Base-by-base conservation (phyloP, 2,113 vertebrate species). In the Tauraco erythrolophus region DNA sequence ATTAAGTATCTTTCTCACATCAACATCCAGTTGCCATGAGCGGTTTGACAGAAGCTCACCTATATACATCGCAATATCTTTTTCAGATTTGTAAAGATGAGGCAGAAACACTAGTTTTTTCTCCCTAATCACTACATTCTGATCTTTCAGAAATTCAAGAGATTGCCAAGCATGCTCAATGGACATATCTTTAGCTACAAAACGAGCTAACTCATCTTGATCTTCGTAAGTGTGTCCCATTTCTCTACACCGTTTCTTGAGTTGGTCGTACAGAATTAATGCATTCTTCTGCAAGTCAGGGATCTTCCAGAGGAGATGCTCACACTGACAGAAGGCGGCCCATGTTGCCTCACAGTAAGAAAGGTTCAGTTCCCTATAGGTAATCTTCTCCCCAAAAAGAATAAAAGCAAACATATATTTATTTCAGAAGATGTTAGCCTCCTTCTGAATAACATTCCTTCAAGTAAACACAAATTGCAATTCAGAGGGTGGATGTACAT, bases 181-280 rank as follows among this genome's bases (percentile, higher is more conserved):
- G 18, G 96, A 64, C 83, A 98, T 97, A 4, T 80, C 8, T 12
- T 71, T 79, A 31, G 97, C 89, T 21, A 97, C 84, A 3, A 83
- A 41, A 23, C 0, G 7, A 46, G 95, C 98, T n/a, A 99, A 96
- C 21, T 88, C 70, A 10, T 93, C 62, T 85, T 91, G 94, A 31
- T 98, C 88, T 50, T 98, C 96, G 0, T 98, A 99, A 1, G 99
- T 99, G 94, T 99, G 98, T 24, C 99, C 99, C 6, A 86, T 90
- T 13, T 96, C 56, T 78, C 95, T 84, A 68, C 98, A 99, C 6
- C 33, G 65, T 43, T 70, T 71, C 95, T 99, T 99, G 57, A 99
- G 95, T 5, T 88, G 58, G 12, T 97, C 82, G 27, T 99, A 99
- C 6, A 98, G 78, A 37, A 96, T 77, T 68, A 99, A 88, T 1